These are phyloP conservation scores for Dryococelus australis DNA, from an alignment of 2,888 invertebrate species.

Conservation along the genomic window DNA sequence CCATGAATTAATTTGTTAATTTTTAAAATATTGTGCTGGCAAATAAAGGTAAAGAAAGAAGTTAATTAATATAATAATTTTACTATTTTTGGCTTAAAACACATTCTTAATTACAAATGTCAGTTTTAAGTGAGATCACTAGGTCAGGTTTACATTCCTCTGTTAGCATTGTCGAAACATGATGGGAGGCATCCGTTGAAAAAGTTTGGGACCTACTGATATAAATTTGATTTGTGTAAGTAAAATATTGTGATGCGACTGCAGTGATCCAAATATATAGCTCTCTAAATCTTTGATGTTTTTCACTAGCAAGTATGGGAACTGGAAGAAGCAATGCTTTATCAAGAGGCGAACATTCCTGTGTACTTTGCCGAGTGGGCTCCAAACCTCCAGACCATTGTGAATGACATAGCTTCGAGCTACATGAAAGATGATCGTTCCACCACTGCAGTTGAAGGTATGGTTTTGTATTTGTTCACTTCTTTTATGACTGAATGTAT, in stretches of 20 bases:
- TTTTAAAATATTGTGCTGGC: no score
- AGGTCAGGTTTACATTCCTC: no score
- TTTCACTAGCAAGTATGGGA: constrained; percentile 70
- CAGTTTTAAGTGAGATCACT: no score
- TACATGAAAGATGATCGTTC: constrained; percentile 73
- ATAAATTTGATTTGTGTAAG: no score
- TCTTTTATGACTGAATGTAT: background rate
- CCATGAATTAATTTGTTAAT: no score
- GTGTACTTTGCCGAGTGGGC: constrained; percentile 87
- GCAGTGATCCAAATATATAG: background rate
- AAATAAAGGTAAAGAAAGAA: no score
- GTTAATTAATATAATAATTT: no score
- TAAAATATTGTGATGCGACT: background rate
- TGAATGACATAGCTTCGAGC: constrained; percentile 76
- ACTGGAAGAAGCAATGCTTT: constrained; percentile 79
- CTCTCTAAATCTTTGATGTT: background rate
- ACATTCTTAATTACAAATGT: no score
- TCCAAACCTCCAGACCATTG: constrained; percentile 74
- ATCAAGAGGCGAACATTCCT: constrained; percentile 81
- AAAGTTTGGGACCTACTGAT: no score
- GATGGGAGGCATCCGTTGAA: no score
- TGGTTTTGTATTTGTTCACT: background rate
- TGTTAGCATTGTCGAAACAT: no score
- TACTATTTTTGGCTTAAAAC: no score
- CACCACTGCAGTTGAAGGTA: constrained; percentile 77